These are phyloP conservation scores for Mallotus villosus DNA, from an alignment of 2,797 vertebrate genomes.

Conservation along the genomic window DNA sequence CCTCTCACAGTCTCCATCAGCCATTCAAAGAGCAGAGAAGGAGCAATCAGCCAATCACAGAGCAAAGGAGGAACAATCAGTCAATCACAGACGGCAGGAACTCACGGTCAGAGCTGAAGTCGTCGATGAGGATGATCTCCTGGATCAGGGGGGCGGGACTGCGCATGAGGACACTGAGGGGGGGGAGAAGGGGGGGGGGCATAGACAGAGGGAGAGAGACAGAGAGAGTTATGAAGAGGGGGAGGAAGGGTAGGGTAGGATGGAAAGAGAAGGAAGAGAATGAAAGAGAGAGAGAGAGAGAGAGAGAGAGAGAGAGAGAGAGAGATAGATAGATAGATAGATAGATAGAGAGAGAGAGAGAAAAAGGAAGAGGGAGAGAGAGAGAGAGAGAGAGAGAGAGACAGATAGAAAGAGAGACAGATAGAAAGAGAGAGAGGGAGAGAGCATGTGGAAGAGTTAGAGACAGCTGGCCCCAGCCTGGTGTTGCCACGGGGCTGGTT, in stretches of 20 bases:
- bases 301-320: background rate
- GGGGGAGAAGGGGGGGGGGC: background rate
- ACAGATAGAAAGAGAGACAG: background rate
- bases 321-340: background rate
- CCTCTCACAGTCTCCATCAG: background rate
- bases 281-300: background rate
- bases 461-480: too few species aligned
- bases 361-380: background rate
- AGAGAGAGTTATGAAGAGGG: background rate
- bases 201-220: background rate
- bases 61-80: background rate
- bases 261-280: background rate
- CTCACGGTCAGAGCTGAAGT: conserved; percentile 97
- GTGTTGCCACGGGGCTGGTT: background rate
- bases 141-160: conserved; percentile 88
- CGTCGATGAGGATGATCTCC: conserved; percentile 96
- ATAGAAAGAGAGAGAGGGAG: background rate
- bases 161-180: conserved; percentile 86
- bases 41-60: background rate
- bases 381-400: background rate
- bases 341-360: background rate
- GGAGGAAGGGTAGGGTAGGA: background rate
- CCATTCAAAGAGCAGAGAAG: background rate
- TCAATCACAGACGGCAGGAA: background rate
- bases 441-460: background rate